Evolutionary conservation across 1,140 invertebrate species (phyloP).

Genomic region (Rhyzopertha dominica): DNA sequence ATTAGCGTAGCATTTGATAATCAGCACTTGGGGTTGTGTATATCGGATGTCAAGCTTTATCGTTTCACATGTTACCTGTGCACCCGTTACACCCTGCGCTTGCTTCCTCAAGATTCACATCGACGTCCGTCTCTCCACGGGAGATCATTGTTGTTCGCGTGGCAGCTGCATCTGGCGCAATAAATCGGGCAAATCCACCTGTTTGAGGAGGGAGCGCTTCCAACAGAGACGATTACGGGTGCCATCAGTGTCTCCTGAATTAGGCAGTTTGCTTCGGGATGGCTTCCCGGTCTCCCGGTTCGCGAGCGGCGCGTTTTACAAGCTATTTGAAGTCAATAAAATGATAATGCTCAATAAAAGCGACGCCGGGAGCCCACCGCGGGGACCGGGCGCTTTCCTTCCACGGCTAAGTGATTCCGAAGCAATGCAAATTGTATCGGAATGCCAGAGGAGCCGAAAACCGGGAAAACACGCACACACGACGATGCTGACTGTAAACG

Average conservation of each 20-base stretch:
- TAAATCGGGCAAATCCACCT: constrained; percentile 46
- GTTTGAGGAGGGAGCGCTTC: constrained; percentile 40
- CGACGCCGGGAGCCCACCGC: constrained; percentile 33
- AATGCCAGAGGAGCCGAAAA: constrained; percentile 19
- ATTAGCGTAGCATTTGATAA: too few relatives aligned
- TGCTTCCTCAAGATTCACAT: too few relatives aligned
- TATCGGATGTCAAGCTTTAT: too few relatives aligned
- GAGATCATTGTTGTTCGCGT: too few relatives aligned
- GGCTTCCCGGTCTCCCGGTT: constrained; percentile 38
- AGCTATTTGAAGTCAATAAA: constrained; percentile 50
- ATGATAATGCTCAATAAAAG: constrained; percentile 50
- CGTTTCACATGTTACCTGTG: too few relatives aligned
- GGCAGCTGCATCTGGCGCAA: too few relatives aligned
- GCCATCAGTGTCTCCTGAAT: constrained; percentile 48
- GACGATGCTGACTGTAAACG: too few relatives aligned
- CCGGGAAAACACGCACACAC: not conserved
- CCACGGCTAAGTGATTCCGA: constrained; percentile 42
- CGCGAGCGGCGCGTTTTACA: constrained; percentile 45
- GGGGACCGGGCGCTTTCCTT: constrained; percentile 20
- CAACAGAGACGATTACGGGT: constrained; percentile 47
- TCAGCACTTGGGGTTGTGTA: too few relatives aligned
- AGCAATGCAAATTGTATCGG: constrained; percentile 47
- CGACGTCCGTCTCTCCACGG: too few relatives aligned
- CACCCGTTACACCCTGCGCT: too few relatives aligned
- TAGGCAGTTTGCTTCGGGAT: constrained; percentile 45